Conservation (phyloP, 2,888 invertebrate species). For the Temnothorax unifasciatus region DNA sequence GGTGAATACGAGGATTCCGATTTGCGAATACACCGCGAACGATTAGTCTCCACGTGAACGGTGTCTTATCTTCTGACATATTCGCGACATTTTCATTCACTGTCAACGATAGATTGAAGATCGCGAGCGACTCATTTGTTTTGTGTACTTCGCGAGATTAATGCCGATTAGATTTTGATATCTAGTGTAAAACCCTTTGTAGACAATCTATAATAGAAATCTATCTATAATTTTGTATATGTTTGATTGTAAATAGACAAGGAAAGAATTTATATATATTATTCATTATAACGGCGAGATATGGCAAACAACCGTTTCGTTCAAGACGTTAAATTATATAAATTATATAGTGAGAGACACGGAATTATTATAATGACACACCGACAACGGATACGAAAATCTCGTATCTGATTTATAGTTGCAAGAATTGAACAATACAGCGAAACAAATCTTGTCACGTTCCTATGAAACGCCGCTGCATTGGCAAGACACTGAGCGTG, state of each 20-base stretch:
- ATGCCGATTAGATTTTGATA: not conserved
- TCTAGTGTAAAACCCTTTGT: not conserved
- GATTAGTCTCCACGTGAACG: constrained; percentile 56
- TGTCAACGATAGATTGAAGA: constrained; percentile 12
- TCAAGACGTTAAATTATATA: not conserved
- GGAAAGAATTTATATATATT: not conserved
- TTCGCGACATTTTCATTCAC: constrained; percentile 48
- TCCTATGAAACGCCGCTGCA: not conserved
- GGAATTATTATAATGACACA: not conserved
- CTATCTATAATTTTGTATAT: not conserved
- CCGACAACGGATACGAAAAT: not conserved
- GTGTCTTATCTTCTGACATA: constrained; percentile 58
- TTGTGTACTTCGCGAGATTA: constrained; percentile 5
- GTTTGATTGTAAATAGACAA: not conserved
- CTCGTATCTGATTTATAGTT: not conserved
- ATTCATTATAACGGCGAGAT: not conserved
- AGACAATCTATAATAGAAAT: not conserved
- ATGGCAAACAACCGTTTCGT: not conserved
- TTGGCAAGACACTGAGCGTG: not conserved
- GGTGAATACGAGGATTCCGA: constrained; percentile 20
- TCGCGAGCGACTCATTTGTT: constrained; percentile 16
- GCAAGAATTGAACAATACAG: not conserved
- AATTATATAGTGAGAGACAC: not conserved
- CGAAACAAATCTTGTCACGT: not conserved
- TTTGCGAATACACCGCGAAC: constrained; percentile 24